Base-by-base conservation (phyloP, 2,113 vertebrate genomes). In the Oreochromis spilurus region DNA sequence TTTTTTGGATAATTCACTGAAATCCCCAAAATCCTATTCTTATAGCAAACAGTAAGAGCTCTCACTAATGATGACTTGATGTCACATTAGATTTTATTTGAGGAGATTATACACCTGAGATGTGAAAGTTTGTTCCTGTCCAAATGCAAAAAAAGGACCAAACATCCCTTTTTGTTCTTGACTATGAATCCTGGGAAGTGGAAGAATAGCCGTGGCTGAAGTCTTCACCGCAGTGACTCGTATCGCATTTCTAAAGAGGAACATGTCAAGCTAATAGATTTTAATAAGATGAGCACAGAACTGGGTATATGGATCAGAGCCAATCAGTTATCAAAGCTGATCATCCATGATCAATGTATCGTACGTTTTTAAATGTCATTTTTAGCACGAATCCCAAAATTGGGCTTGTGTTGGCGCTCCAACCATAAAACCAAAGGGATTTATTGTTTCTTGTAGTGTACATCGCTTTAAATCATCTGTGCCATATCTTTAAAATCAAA, bases 231-330 rank as follows among this genome's bases (percentile, higher is more conserved):
- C 8, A 17, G 40, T 26, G 43, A 72, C 40, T 26, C 0, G 7
- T 24, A 9, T 17, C 2, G 4, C 11, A 72, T 72, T 72, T 48
- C 24, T 72, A 17, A 48, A 72, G 21, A 17, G 38, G n/a, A 72
- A 26, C 12, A 7, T 24, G 38, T 26, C 4, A 4, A 9, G 38
- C 21, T 72, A 24, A 70, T 13, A 38, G 11, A 43, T 24, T 14
- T 43, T 24, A 70, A 43, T 70, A 43, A 17, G 8, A 45, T 0
- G n/a, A 72, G 21, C 38, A 43, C 38, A 43, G 38, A 70, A 24
- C 65, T 0, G 38, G 21, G 5, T 26, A 16, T 8, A 45, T 0
- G 3, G 21, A 72, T 45, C 38, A 26, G 38, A 9, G 21, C 65
- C 36, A 40, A 43, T 43, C 65, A 16, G 12, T 8, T 24, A 40